A percentile compares a stretch with the other conserved stretches of the same genome.
Evolutionary conservation across 2,888 invertebrate genomes (phyloP).

Genomic region (Sepiola atlantica): DNA sequence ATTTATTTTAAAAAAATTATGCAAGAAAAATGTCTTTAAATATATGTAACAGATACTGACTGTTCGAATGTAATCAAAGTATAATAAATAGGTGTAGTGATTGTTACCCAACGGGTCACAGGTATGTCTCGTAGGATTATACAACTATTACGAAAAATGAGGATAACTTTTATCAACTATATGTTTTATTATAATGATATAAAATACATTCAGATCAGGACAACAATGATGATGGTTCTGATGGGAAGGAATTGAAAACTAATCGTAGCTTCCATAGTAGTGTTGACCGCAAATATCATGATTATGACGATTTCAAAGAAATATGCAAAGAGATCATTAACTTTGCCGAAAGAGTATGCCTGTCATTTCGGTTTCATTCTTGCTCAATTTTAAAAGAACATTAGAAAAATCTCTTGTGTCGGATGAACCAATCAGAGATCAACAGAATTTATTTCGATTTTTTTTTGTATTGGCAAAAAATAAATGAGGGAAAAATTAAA

Average conservation of each 20-base stretch:
- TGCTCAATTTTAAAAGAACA: not conserved
- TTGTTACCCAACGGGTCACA: no score
- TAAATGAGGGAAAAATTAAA: not conserved
- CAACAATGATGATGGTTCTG: not conserved
- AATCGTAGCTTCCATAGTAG: not conserved
- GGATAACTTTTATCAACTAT: not conserved
- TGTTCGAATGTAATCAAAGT: no score
- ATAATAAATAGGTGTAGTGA: no score
- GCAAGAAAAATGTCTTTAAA: no score
- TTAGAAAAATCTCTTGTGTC: not conserved
- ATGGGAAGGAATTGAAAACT: not conserved
- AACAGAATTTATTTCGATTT: not conserved
- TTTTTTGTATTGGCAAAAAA: not conserved
- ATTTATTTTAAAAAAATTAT: no score
- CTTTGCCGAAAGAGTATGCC: slow-evolving; percentile 2
- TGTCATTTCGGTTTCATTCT: not conserved
- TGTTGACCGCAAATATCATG: not conserved
- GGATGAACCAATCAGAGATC: slow-evolving; percentile 32
- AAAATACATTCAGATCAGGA: no score
- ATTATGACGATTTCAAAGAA: slow-evolving; percentile 32
- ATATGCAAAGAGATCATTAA: slow-evolving; percentile 10
- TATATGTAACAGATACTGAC: no score
- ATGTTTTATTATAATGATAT: no score
- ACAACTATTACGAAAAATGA: not conserved
- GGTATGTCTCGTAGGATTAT: no score